Evolutionary conservation across 2,888 invertebrate genomes (phyloP), one percentile per base, ranked within the genome.

Genomic region (Heliconius cydno): DNA sequence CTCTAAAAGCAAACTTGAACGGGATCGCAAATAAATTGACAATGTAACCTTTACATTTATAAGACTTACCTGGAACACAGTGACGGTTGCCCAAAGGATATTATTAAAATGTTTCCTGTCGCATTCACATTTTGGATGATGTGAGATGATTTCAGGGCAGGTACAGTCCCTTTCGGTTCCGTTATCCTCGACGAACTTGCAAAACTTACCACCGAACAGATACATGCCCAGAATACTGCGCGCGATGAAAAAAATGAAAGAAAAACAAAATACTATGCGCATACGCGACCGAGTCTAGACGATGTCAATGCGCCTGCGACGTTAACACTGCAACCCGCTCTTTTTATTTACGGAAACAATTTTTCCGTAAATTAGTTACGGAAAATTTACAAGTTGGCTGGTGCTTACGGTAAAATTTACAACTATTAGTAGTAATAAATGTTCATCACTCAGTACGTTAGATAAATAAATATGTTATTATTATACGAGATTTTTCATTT

Each of bases 141-240:
- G 97, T 93, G 97, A 97, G 93, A 97, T 96, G 95, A 98, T 98
- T 96, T 98, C 98, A 92, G 97, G 97, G 96, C 99, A 99, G 95
- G 97, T 97, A 96, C 99, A 99, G 96, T 98, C 98, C 93, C 97
- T 96, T 95, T 97, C 97, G 94, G 95, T 95, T 94, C 97, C 97
- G 92, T 96, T 96, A 93, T 97, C 97, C 96, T 98, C 98, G 96
- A 97, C 96, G 96, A 97, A 98, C 97, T 98, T 98, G 98, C 99
- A 99, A 98, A 99, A 99, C 97, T 98, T 98, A 97, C 99, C 98
- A 96, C 99, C 99, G 96, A 99, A 99, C 96, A 99, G 98, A 97
- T 98, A 98, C 98, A 99, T 99, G 96, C 99, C 99, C 96, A 99
- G 98, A 96, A 98, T 98, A 97, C 99, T 99, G 92, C 85, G 84